phyloP scores from a whole-genome alignment of 2,888 invertebrate species.

The Diarsia mendica region DNA sequence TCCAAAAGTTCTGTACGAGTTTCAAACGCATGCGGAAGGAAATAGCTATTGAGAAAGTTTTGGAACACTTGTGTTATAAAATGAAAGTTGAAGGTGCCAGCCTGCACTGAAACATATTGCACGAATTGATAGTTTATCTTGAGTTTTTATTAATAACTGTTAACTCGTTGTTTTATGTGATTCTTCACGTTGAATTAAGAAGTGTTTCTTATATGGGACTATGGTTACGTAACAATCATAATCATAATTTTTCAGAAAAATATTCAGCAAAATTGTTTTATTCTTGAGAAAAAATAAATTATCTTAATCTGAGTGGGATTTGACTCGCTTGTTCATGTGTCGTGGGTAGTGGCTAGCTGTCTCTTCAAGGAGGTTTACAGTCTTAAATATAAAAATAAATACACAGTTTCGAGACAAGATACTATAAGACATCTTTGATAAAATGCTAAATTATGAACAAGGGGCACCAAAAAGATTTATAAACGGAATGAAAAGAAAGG shows the following conservation, averaged over 20 bases:
- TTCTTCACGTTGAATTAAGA: background rate
- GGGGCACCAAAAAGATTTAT: too few relatives aligned
- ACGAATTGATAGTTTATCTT: slow-evolving; percentile 35
- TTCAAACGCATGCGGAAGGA: slow-evolving; percentile 37
- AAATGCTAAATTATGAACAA: too few relatives aligned
- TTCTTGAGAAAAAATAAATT: background rate
- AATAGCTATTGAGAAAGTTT: slow-evolving; percentile 57
- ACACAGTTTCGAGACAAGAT: too few relatives aligned
- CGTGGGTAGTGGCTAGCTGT: too few relatives aligned
- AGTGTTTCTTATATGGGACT: background rate
- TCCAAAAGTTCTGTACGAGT: slow-evolving; percentile 47
- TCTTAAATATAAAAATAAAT: too few relatives aligned
- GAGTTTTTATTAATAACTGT: slow-evolving; percentile 24
- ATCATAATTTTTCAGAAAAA: background rate
- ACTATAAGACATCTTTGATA: too few relatives aligned
- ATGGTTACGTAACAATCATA: background rate
- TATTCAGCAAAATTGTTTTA: background rate
- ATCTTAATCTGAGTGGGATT: background rate
- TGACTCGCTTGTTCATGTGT: background rate
- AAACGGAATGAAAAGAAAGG: too few relatives aligned
- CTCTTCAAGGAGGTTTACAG: too few relatives aligned
- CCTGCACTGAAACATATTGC: slow-evolving; percentile 33
- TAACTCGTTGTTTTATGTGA: background rate
- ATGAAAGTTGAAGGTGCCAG: slow-evolving; percentile 51
- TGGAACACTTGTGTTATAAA: slow-evolving; percentile 43